These are phyloP conservation scores for Nylanderia fulva DNA, from an alignment of 1,140 invertebrate species.

Conservation along the genomic window DNA sequence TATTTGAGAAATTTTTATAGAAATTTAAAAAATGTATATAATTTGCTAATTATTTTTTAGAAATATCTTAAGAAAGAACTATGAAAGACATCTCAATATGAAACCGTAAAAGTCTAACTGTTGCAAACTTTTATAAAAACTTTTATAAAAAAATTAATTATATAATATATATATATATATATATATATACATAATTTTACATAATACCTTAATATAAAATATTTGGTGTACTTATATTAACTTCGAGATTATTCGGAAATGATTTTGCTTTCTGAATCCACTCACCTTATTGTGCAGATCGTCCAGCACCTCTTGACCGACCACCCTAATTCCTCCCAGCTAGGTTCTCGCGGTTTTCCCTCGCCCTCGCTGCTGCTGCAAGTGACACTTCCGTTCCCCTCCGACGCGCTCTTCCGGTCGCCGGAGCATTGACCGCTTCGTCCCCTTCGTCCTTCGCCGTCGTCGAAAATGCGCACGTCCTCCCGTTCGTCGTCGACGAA, in stretches of 20 bases:
- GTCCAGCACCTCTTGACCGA: slow-evolving; percentile 85
- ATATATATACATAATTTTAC: neutral
- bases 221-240: neutral
- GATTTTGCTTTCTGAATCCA: neutral
- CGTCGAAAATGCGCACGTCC: slow-evolving; percentile 1
- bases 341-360: slow-evolving; percentile 75
- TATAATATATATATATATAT: too few species aligned
- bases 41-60: neutral
- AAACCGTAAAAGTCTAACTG: too few species aligned
- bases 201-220: neutral
- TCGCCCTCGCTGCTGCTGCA: slow-evolving; percentile 78
- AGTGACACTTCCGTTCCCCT: slow-evolving; percentile 49
- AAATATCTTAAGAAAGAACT: neutral
- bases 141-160: too few species aligned
- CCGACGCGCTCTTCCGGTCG: slow-evolving; percentile 9
- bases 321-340: slow-evolving; percentile 87
- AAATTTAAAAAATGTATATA: neutral
- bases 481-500: neutral
- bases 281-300: slow-evolving; percentile 87
- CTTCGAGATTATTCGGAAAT: neutral
- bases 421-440: neutral
- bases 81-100: too few species aligned
- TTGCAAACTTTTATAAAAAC: too few species aligned
- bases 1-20: neutral
- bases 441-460: slow-evolving; percentile 26